Evolutionary conservation across 1,140 invertebrate species (phyloP), one percentile per base, ranked within the genome.

Genomic region (Drosophila lowei): DNA sequence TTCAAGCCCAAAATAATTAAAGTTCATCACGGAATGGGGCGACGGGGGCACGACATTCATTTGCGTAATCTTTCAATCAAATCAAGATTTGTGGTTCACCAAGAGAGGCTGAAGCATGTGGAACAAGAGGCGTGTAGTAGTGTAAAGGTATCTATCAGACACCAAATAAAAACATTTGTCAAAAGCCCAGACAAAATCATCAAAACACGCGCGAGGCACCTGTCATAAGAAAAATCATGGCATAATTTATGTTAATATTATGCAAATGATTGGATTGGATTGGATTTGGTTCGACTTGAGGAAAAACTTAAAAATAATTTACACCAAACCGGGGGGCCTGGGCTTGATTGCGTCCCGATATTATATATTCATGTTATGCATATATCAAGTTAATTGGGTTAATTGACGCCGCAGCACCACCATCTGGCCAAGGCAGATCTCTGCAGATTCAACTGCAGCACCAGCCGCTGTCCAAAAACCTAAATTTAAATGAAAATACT

Each of bases 341-440:
- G 6, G 21, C 41, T 23, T 15, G 23, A 23, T 23, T 23, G 23
- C 23, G 23, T 2, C 25, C 18, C 46, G 58, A 77, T 74, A 85
- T 86, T 80, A 77, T 74, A 67, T 86, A 86, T 85, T 72, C 64
- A 86, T 66, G 77, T 70, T 86, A 55, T 86, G 77, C 73, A 64
- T 86, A 74, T 73, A 81, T 86, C 81, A 86, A 80, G 77, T 77
- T 86, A 85, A 85, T 86, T 85, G 77, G 81, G 80, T 85, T 85
- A 85, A 85, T 81, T 80, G 72, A 63, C 57, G 50, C 56, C 55
- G 49, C 68, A 54, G 8, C 30, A 30, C 3, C 8, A 9, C 30
- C 65, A 63, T 58, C 44, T 59, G 55, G 42, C 55, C 30, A 11
- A 34, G 30, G 30, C 30, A 34, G 8, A 2, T 13, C 34, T 38